Conservation (phyloP, 2,888 invertebrate species). For the Sphinx pinastri region DNA sequence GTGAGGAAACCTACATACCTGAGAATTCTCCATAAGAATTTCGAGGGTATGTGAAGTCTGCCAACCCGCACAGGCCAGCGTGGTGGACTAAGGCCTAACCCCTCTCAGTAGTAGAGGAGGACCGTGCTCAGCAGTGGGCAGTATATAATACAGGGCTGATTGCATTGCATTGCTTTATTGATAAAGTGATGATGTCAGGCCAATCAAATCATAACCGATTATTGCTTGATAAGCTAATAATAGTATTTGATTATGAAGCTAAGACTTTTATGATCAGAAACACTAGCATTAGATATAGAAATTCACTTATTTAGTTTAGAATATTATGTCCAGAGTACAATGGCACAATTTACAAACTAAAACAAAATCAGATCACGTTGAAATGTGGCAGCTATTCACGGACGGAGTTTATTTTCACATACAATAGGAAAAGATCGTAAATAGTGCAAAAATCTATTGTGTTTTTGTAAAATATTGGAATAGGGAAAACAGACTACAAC, state of each 20-base stretch:
- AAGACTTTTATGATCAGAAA: too few species aligned
- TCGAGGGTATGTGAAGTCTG: too few species aligned
- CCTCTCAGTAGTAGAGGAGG: too few species aligned
- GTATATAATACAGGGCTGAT: too few species aligned
- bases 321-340: neutral
- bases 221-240: neutral
- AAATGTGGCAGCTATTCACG: neutral
- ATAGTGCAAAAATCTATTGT: neutral
- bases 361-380: neutral
- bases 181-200: neutral
- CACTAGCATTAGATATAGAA: too few species aligned
- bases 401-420: constrained; percentile 2
- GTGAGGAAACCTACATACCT: too few species aligned
- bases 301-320: neutral
- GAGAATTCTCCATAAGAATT: too few species aligned
- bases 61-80: too few species aligned
- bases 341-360: neutral
- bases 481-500: neutral
- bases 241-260: too few species aligned
- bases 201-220: neutral
- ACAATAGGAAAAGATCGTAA: neutral
- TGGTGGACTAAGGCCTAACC: too few species aligned
- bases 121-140: too few species aligned
- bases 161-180: too few species aligned
- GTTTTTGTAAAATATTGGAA: neutral